Conservation (phyloP, 2,113 vertebrate species). For the Thoracochromis brauschi region DNA sequence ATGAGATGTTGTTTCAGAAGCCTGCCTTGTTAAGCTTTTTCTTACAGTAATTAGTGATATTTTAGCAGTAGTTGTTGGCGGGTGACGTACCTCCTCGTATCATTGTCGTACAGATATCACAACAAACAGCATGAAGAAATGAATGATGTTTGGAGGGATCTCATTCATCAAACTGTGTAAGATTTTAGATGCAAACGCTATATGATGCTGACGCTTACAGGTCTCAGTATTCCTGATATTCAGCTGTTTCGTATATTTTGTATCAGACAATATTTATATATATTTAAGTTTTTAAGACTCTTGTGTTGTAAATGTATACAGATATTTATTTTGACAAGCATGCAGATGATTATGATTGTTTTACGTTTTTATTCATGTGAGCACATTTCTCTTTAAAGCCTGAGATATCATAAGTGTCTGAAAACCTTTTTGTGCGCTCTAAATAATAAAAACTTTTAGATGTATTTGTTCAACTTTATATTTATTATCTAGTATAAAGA, state of each 20-base stretch:
- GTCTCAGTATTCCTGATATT: slow-evolving; percentile 28
- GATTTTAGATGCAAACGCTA: slow-evolving; percentile 15
- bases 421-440: slow-evolving; percentile 66
- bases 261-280: slow-evolving; percentile 75
- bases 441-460: slow-evolving; percentile 81
- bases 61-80: slow-evolving; percentile 26
- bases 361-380: slow-evolving; percentile 29
- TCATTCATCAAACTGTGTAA: slow-evolving; percentile 13
- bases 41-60: slow-evolving; percentile 25
- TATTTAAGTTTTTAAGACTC: slow-evolving; percentile 71
- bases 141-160: neutral
- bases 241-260: slow-evolving; percentile 64
- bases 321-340: slow-evolving; percentile 78
- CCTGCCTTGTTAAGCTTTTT: slow-evolving; percentile 26
- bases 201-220: slow-evolving; percentile 15
- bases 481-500: neutral
- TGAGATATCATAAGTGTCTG: slow-evolving; percentile 17
- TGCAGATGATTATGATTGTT: slow-evolving; percentile 54
- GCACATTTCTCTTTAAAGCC: slow-evolving; percentile 52
- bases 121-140: slow-evolving; percentile 3
- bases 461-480: slow-evolving; percentile 48
- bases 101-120: slow-evolving; percentile 15
- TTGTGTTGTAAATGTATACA: slow-evolving; percentile 75
- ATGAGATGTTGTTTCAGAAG: slow-evolving; percentile 28
- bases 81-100: slow-evolving; percentile 33